Evolutionary conservation across 2,113 vertebrate genomes (phyloP), one percentile per base, ranked within the genome.

Genomic region (Oryzias curvinotus): DNA sequence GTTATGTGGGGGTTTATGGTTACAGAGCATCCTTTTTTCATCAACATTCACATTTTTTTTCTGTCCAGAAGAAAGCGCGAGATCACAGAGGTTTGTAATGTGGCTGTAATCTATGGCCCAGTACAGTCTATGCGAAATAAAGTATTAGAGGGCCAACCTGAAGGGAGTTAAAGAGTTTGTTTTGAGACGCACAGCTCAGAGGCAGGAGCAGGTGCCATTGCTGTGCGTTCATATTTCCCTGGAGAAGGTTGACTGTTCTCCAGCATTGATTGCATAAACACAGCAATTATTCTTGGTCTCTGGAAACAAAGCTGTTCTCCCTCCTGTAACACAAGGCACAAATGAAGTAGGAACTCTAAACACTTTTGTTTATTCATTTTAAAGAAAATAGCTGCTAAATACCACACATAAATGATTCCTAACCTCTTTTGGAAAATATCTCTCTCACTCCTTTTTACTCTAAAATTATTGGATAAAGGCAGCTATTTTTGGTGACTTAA

Each of bases 211-310:
- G 79, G 75, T 84, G 77, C 62, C 53, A 28, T 36, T 26, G 57
- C 60, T 70, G 62, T 50, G n/a, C 50, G 68, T 62, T 81, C 73
- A 80, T 84, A 85, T 87, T 87, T 87, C 87, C 83, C 85, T 23
- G 28, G 87, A 84, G 81, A 64, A 62, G 55, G 30, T 43, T 54
- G 59, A 62, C 70, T 82, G 77, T 68, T 66, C 55, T 73, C 66
- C 46, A 51, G 68, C 74, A 82, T 65, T 75, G 80, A 80, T 78
- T 83, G 77, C 73, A 78, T 86, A 85, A 89, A 87, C 83, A 83
- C 74, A 50, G 64, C 71, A 81, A 82, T 87, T 85, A 87, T 81
- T 84, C 75, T 64, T 54, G 54, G 63, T 82, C 76, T 71, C 71
- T 63, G 43, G 68, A 83, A 86, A 87, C 78, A 62, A 74, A 68